Evolutionary conservation across 64 coral and sea anemone species (phyloP), one percentile per base, ranked within the genome.

Genomic region (Catalaphyllia jardinei): DNA sequence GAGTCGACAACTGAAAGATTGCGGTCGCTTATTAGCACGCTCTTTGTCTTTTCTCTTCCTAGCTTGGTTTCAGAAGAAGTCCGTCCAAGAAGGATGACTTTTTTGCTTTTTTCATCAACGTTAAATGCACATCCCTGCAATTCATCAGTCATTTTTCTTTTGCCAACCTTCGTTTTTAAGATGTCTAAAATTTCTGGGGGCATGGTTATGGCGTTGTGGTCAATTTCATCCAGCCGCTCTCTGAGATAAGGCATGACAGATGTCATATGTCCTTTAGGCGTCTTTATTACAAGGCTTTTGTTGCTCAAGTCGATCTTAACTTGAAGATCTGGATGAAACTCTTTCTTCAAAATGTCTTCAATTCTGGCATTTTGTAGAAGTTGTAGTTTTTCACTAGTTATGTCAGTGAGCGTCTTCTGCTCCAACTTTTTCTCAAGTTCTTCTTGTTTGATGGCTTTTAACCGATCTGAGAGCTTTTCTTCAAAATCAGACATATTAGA

Each of bases 141-240:
- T 85, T 85, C 62, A 22, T 35, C 35, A 24, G 39, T 25, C 81
- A 85, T 85, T 39, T 85, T 85, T 85, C 25, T 42, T 64, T 71
- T 85, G 13, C 81, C 81, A 2, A 63, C 60, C 16, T 71, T 71
- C 28, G 60, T 69, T 71, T 85, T 54, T 10, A 85, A 85, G 38
- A 85, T 54, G 20, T 85, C 81, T 50, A 85, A n/a, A 50, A 85
- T 85, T 51, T 85, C 81, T 25, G 81, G 62, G 38, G 38, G 81
- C 12, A 5, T 46, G 0, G 63, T 0, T 28, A 52, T 28, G 1
- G 81, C 62, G n/a, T 63, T 67, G 46, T 52, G 33, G 7, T 69
- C 62, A 35, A 85, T 85, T 67, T 85, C 81, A 35, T 85, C 81
- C 81, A 85, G 38, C 50, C 81, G 81, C 39, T 71, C 62, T 60